These are phyloP conservation scores for Actinia tenebrosa DNA, from an alignment of 64 coral and sea anemone genomes.

Conservation along the genomic window DNA sequence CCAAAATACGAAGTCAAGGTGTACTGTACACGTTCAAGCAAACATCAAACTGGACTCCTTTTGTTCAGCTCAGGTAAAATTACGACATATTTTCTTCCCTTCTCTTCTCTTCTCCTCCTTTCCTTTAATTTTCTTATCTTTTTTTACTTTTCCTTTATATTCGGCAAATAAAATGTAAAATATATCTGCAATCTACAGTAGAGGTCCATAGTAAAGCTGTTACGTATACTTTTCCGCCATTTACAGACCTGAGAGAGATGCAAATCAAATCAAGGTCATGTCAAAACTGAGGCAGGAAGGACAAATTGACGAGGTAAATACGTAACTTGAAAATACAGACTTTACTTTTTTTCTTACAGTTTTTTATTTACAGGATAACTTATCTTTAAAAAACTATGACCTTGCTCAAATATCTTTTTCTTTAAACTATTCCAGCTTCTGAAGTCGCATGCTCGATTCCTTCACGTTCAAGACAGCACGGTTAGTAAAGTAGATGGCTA, in stretches of 20 bases:
- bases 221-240: background rate
- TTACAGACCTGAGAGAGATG: slow-evolving; percentile 66
- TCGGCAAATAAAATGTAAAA: too few relatives aligned
- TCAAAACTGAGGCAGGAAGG: slow-evolving; percentile 82
- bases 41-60: slow-evolving; percentile 88
- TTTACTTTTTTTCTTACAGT: background rate
- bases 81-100: background rate
- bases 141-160: too few relatives aligned
- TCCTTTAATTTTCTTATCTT: too few relatives aligned
- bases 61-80: slow-evolving; percentile 64
- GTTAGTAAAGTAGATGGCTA: slow-evolving; percentile 12
- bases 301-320: slow-evolving; percentile 88
- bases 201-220: background rate
- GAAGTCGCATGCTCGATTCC: slow-evolving; percentile 84
- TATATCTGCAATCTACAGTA: too few relatives aligned
- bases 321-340: background rate
- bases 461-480: slow-evolving; percentile 81
- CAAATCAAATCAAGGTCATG: slow-evolving; percentile 86
- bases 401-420: background rate
- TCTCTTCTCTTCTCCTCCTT: too few relatives aligned
- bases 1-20: slow-evolving; percentile 86
- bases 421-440: slow-evolving; percentile 44
- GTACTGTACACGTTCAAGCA: slow-evolving; percentile 85
- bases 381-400: background rate
- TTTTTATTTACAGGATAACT: background rate